Percentiles rank a stretch among this genome's conserved stretches.
These are phyloP conservation scores for Xerus inauris DNA, from an alignment of 2,113 vertebrate species.

Conservation along the genomic window DNA sequence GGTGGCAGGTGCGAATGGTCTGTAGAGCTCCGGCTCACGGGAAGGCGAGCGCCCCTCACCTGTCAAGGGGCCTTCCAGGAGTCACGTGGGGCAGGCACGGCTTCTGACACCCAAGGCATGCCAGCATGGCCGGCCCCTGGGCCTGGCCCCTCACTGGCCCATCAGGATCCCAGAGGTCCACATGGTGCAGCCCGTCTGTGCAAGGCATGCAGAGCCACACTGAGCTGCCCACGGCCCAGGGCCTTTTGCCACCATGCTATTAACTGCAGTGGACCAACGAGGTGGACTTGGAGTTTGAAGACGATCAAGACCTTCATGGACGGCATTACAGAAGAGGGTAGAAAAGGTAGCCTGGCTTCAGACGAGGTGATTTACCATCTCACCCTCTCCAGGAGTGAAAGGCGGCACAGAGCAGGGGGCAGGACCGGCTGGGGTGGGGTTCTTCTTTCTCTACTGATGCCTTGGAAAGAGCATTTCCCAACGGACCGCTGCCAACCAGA, in stretches of 20 bases:
- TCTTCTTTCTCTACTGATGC: not conserved
- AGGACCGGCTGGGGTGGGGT: fast-evolving
- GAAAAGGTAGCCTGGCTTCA: not conserved
- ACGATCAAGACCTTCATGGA: not conserved
- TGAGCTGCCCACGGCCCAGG: too few relatives aligned
- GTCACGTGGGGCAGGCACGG: too few relatives aligned
- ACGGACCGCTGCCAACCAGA: too few relatives aligned
- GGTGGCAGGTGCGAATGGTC: not conserved
- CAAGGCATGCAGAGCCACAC: too few relatives aligned
- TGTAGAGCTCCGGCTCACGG: not conserved
- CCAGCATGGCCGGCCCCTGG: not conserved
- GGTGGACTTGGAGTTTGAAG: not conserved
- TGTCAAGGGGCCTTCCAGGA: not conserved
- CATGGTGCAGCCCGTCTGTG: not conserved
- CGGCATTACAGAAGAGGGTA: not conserved
- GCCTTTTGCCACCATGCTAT: not conserved
- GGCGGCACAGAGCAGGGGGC: not conserved
- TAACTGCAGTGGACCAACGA: not conserved
- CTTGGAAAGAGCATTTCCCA: not conserved
- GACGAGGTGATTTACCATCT: not conserved
- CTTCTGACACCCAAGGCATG: not conserved
- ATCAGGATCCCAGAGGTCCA: too few relatives aligned
- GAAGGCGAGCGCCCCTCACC: not conserved
- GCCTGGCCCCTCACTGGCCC: not conserved
- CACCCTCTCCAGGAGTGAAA: not conserved